These are phyloP conservation scores for Notospermus geniculatus DNA, from an alignment of 1,140 invertebrate genomes.

Conservation along the genomic window DNA sequence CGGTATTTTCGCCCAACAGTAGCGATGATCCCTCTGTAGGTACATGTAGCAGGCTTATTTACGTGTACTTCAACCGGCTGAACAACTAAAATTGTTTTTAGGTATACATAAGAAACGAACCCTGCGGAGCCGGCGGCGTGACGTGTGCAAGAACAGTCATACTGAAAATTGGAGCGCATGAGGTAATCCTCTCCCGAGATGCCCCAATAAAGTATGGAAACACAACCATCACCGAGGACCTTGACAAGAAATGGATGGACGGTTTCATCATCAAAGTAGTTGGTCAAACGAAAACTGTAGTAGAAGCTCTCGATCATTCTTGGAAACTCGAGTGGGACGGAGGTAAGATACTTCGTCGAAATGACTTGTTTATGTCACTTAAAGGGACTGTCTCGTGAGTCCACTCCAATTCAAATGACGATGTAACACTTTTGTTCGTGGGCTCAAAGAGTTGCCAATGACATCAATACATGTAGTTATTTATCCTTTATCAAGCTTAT, in stretches of 20 bases:
- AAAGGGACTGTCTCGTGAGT: background rate
- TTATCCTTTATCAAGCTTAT: no score
- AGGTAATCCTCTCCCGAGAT: constrained; percentile 14
- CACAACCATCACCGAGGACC: constrained; percentile 11
- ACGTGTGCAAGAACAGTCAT: constrained; percentile 22
- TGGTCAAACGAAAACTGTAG: constrained; percentile 14
- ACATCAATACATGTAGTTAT: no score
- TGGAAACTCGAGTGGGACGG: constrained; percentile 17
- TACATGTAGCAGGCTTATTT: no score
- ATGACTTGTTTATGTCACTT: no score
- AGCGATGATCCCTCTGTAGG: no score
- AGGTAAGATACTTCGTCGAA: no score
- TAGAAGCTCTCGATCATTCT: constrained; percentile 11
- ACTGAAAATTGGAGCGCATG: constrained; percentile 12
- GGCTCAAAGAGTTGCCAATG: no score
- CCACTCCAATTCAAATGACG: no score
- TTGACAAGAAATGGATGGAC: constrained; percentile 6
- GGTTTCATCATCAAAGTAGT: constrained; percentile 16
- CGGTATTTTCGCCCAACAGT: no score
- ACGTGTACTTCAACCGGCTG: no score
- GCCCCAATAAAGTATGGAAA: constrained; percentile 17
- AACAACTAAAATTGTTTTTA: no score
- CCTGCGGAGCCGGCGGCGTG: background rate
- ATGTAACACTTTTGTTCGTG: no score
- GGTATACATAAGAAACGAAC: background rate